Base-by-base conservation (phyloP, 2,888 invertebrate genomes). In the Sphinx pinastri region DNA sequence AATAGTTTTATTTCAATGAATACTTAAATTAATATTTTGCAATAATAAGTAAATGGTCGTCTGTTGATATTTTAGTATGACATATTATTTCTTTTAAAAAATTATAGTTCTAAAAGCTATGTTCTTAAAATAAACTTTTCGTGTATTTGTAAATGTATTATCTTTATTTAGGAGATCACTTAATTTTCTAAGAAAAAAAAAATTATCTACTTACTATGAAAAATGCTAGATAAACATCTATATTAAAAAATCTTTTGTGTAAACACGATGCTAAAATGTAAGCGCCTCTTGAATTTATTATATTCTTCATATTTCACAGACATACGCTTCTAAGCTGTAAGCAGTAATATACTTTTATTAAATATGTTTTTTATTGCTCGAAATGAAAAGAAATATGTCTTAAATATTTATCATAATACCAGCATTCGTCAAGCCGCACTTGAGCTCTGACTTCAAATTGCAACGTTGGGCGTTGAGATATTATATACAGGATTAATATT, bases 381-480 rank as follows among this genome's bases (percentile, higher is more conserved):
- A 63, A 63, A 47, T 63, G 60, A 63, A 63, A 47, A 63, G 31
- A 60, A 60, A 60, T 47, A 45, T n/a, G n/a, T 60, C n/a, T 16
- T 45, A 11, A n/a, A 47, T 19, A 47, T 63, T 63, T 63, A 47
- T 45, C 7, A 63, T 19, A 49, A n/a, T 47, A 63, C 19, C 7
- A 10, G 16, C 10, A 16, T 19, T 45, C 14, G 38, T 45, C 16
- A 10, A 16, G 47, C 2, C 38, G 14, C 58, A n/a, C 47, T 63
- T 47, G 60, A 47, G 47, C 12, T 63, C n/a, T 10, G 16, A 49
- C 3, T 47, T 47, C 11, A 25, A 57, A 38, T 38, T 60, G 16
- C 38, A 38, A n/a, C 13, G 8, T 45, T 45, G 11, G 14, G 60
- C 47, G 60, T 63, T 12, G 16, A 63, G 14, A 0, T 55, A 4